Conservation (phyloP, 2,113 vertebrate species). For the Myotis brandtii region DNA sequence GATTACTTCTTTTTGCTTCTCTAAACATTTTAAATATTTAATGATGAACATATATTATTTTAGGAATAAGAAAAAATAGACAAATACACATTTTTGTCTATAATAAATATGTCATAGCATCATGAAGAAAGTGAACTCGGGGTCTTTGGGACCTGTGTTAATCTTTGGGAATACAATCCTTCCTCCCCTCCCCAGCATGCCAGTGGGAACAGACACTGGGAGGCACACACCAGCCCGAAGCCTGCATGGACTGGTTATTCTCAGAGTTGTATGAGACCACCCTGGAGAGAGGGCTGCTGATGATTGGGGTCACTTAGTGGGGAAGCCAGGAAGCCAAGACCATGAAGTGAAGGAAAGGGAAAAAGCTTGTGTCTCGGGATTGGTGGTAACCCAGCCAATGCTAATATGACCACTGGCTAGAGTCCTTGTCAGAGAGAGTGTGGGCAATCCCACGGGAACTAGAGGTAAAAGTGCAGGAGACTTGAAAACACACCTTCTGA, state of each 20-base stretch:
- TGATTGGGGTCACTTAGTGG: conserved; percentile 48
- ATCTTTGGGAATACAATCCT: not conserved
- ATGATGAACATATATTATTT: not conserved
- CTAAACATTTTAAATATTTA: not conserved
- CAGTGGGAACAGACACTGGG: not conserved
- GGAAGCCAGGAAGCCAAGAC: conserved; percentile 17
- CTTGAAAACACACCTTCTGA: conserved; percentile 58
- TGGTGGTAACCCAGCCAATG: conserved; percentile 41
- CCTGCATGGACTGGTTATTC: not conserved
- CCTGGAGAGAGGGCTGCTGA: conserved; percentile 34
- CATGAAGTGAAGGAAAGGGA: conserved; percentile 35
- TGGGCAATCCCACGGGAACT: not conserved
- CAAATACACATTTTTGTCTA: not conserved
- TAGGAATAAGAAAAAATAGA: conserved; percentile 35
- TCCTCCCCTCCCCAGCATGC: not conserved
- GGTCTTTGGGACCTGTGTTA: not conserved
- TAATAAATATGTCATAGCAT: not conserved
- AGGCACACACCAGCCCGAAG: not conserved
- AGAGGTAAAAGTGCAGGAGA: not conserved
- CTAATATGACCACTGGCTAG: conserved; percentile 36
- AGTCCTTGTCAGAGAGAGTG: conserved; percentile 13
- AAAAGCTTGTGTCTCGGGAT: not conserved
- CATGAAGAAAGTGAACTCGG: conserved; percentile 46
- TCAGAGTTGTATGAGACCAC: conserved; percentile 48
- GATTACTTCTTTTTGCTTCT: conserved; percentile 7